Base-by-base conservation (phyloP, 1,140 invertebrate genomes). In the Atta colombica region DNA sequence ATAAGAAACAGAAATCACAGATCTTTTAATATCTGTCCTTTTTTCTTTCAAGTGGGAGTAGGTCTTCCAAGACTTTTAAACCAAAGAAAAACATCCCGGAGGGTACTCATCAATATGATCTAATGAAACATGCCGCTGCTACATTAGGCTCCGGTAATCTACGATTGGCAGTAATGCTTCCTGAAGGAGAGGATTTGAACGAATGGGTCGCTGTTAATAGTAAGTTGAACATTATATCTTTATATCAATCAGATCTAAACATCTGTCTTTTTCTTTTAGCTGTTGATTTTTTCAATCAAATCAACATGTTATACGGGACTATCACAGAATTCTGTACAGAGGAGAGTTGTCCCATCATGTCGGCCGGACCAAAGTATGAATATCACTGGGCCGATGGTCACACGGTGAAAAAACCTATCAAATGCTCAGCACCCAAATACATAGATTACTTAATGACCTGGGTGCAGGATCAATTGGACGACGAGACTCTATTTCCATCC, bases 191-290 rank as follows among this genome's bases (percentile, higher is more conserved):
- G 96, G 99, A 99, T 96, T 96, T 99, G 55, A 99, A 99, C 95
- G 99, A 99, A 96, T 99, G 99, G 99, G 98, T 99, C 58, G 99
- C 99, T 87, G 99, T 99, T 14, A 99, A 99, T 94, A 99, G 99
- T 99, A 96, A 97, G 97, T 97, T 0, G 88, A 86, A 91, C 18
- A n/a, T 16, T 31, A 60, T 35, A 39, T 0, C 12, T n/a, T 18
- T 16, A 31, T 31, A 14, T 69, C 7, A 55, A 68, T 66, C 21
- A 51, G 10, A 35, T 69, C 5, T 45, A 75, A 66, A 39, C 18
- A 8, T 58, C 10, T 51, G 8, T 61, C 14, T 51, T 3, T 21
- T 21, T 14, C 5, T 31, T 96, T 96, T 74, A 99, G 99, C 99
- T 94, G 99, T 99, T 68, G 99, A 99, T 96, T 99, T 99, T 94